Evolutionary conservation across 2,113 vertebrate genomes (phyloP).

Genomic region (Progne subis): DNA sequence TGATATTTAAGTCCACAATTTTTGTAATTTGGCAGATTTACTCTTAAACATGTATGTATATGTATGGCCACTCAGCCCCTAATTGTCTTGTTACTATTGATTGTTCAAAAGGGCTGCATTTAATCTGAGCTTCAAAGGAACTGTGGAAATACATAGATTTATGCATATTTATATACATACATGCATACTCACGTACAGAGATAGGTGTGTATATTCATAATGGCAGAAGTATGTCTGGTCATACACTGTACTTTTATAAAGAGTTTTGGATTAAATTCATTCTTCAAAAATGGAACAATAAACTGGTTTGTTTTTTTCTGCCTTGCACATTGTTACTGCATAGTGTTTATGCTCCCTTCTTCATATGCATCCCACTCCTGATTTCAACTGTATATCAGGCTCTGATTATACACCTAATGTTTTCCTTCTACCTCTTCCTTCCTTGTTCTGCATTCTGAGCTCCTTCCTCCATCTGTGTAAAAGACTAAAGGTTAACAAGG

Average conservation of each 20-base stretch:
- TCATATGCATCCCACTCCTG: not conserved
- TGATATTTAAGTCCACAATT: not conserved
- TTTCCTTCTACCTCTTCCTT: not conserved
- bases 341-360: not conserved
- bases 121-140: not conserved
- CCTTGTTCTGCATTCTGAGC: not conserved
- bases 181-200: not conserved
- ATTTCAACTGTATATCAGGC: not conserved
- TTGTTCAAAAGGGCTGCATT: not conserved
- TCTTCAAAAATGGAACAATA: not conserved
- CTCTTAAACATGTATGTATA: not conserved
- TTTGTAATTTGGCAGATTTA: not conserved
- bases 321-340: fast-evolving
- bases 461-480: not conserved
- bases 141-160: not conserved
- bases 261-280: not conserved
- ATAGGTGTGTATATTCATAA: not conserved
- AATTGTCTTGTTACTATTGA: not conserved
- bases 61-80: not conserved
- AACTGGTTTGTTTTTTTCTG: not conserved
- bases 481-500: not conserved
- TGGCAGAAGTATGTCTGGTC: not conserved
- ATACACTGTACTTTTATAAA: not conserved
- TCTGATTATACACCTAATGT: not conserved
- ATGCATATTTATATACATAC: not conserved